Base-by-base conservation (phyloP, 1,140 invertebrate species). In the Triops cancriformis region DNA sequence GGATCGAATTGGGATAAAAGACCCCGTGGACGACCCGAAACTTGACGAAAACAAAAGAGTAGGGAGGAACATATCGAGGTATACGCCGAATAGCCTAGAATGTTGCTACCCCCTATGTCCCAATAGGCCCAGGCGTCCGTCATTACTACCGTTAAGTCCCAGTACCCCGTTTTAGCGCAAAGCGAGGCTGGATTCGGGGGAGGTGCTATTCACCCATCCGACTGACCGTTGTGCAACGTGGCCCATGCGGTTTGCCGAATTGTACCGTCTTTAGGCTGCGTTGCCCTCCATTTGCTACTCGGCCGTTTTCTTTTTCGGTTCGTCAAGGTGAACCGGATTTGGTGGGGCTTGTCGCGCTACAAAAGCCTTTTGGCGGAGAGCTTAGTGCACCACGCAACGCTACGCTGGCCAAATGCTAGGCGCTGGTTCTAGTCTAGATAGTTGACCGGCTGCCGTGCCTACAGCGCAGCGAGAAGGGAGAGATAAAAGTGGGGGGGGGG, bases 321-420 rank as follows among this genome's bases (percentile, higher is more conserved):
- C 51, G 51, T 64, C 51, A 64, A 64, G 51, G 51, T 64, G 51
- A 64, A 64, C 51, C 51, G 51, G 51, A 64, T 64, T 64, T 64
- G 51, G 51, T 64, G 51, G 51, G 23, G 51, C 51, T 64, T 64
- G 51, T 64, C 51, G 51, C 51, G 51, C 51, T 64, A 7, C 23
- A 64, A 14, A 64, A 64, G 51, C 51, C 51, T 64, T 64, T 64
- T 64, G 51, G 51, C 51, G 51, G 51, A 64, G 10, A 64, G 51
- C 51, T 64, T 64, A 18, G 23, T 14, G 14, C 51, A 37, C 31
- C 2, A 37, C 31, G 31, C 51, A 64, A 64, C 14, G 51, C 51
- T n/a, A 64, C 51, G n/a, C 51, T n/a, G 18, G 51, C 51, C 11
- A 64, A 64, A 64, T 64, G 51, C 51, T 64, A 64, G 51, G 23